Percentiles rank a stretch among this genome's conserved stretches.
Evolutionary conservation across 2,888 invertebrate species (phyloP).

Genomic region (Coremacera marginata): DNA sequence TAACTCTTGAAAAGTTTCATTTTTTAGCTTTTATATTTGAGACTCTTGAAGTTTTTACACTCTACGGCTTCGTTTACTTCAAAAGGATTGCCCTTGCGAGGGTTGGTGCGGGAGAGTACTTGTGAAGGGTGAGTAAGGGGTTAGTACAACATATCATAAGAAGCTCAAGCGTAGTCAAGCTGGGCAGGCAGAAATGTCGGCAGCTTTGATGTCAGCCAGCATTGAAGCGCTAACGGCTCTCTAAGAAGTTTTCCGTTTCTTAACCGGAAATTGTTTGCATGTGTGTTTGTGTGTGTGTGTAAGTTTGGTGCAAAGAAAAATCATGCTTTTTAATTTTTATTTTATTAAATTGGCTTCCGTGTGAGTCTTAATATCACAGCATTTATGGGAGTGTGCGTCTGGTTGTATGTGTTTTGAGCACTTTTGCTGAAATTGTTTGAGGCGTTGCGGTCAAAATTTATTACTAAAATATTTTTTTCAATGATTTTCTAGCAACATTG

Average conservation of each 20-base stretch:
- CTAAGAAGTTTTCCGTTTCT: conserved; percentile 12
- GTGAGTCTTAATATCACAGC: neutral
- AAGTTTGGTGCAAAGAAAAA: neutral
- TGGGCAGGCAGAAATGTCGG: neutral
- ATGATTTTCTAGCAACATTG: no score
- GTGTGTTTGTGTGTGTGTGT: no score
- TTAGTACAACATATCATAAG: no score
- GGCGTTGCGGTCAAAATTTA: no score
- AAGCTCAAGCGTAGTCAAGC: no score
- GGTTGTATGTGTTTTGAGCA: no score
- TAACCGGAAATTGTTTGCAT: conserved; percentile 11
- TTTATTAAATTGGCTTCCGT: conserved; percentile 10
- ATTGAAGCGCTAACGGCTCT: neutral
- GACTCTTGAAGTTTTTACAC: conserved; percentile 33
- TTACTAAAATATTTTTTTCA: no score
- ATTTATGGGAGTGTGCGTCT: no score
- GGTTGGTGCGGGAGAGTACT: neutral
- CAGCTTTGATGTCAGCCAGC: neutral
- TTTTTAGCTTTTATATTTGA: conserved; percentile 20
- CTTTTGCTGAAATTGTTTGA: no score
- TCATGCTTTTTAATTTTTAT: neutral
- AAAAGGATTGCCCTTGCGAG: conserved; percentile 20
- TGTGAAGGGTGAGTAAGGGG: neutral
- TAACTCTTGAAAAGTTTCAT: no score
- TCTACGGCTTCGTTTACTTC: conserved; percentile 35